phyloP scores from a whole-genome alignment of 1,140 invertebrate species.

The Cherax destructor region DNA sequence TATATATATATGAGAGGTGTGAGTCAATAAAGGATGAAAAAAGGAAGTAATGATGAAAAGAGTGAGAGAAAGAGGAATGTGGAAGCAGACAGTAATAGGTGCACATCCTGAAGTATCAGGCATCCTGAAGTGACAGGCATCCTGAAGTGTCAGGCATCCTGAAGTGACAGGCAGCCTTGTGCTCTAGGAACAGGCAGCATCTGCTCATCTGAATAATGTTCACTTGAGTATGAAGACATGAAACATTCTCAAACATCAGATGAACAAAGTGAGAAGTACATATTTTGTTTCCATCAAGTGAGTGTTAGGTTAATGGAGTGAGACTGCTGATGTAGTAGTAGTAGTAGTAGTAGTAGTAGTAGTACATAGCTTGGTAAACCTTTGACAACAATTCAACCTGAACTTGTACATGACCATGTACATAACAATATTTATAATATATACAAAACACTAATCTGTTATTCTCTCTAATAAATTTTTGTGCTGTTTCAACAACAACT shows the following conservation, averaged over 20 bases:
- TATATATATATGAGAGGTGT: background rate
- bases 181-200: slow-evolving; percentile 48
- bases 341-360: too few relatives aligned
- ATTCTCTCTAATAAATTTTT: slow-evolving; percentile 51
- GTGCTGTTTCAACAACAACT: slow-evolving; percentile 57
- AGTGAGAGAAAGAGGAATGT: background rate
- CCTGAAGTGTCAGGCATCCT: background rate
- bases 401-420: slow-evolving; percentile 56
- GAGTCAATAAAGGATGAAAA: background rate
- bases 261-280: slow-evolving; percentile 16
- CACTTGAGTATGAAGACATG: slow-evolving; percentile 2
- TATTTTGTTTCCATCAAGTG: slow-evolving; percentile 14
- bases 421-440: slow-evolving; percentile 60
- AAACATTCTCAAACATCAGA: slow-evolving; percentile 31
- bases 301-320: slow-evolving; percentile 41
- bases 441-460: slow-evolving; percentile 40
- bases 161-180: slow-evolving; percentile 39
- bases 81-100: slow-evolving; percentile 25
- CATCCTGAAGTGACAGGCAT: background rate
- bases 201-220: slow-evolving; percentile 20
- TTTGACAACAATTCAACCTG: slow-evolving; percentile 65
- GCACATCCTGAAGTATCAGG: background rate
- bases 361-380: slow-evolving; percentile 35
- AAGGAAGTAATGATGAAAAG: background rate
- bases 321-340: slow-evolving; percentile 23